These are phyloP conservation scores for Pangasius larnaudii DNA, from an alignment of 2,797 vertebrate species.

Conservation along the genomic window DNA sequence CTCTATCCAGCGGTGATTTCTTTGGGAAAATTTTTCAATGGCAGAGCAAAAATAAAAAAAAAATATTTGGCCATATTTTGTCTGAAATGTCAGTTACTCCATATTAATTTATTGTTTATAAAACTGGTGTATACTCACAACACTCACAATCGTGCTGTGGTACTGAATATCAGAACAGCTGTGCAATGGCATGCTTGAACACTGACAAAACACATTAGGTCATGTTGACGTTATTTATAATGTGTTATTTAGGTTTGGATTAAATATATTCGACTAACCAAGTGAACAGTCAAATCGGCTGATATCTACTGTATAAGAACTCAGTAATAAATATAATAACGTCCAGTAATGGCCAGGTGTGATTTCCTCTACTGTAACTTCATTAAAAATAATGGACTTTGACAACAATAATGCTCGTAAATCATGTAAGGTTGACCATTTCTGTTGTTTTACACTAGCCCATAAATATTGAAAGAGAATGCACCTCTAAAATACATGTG, in stretches of 20 bases:
- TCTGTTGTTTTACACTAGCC: not conserved
- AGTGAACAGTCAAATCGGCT: not conserved
- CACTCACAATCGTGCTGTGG: not conserved
- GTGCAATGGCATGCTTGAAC: not conserved
- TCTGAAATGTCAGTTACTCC: too few relatives aligned
- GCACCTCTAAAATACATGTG: not conserved
- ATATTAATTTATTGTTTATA: not conserved
- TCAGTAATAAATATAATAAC: too few relatives aligned
- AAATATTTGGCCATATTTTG: not conserved
- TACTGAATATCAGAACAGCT: not conserved
- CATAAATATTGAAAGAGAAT: not conserved
- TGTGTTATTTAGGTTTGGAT: not conserved
- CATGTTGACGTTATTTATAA: not conserved
- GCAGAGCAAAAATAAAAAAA: not conserved
- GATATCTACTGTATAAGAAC: too few relatives aligned
- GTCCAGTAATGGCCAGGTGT: not conserved
- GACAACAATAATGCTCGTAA: not conserved
- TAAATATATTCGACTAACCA: not conserved
- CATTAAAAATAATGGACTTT: not conserved
- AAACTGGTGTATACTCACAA: not conserved
- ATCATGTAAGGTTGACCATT: not conserved
- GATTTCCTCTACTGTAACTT: not conserved
- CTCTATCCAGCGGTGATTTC: not conserved
- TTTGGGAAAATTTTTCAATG: not conserved
- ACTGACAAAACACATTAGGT: not conserved